A percentile compares a stretch with the other conserved stretches of the same genome.
These are phyloP conservation scores for Edolisoma coerulescens DNA, from an alignment of 2,113 vertebrate species.

Conservation along the genomic window DNA sequence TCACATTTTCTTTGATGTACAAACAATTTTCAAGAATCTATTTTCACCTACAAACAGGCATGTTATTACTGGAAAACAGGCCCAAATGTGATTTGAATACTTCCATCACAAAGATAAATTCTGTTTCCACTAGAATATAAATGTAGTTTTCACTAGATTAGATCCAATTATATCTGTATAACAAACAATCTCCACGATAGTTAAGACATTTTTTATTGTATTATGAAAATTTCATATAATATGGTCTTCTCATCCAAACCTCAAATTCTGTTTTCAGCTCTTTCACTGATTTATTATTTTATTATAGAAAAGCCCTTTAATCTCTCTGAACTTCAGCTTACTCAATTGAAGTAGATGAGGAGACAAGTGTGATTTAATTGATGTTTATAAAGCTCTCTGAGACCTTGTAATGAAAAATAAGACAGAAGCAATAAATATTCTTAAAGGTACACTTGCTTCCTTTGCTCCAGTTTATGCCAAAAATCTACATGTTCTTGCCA, in stretches of 20 bases:
- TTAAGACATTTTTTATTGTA: neutral
- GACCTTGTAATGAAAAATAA: neutral
- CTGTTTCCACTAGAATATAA: neutral
- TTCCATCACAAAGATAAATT: neutral
- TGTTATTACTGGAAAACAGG: neutral
- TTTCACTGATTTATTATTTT: neutral
- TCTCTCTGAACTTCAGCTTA: neutral
- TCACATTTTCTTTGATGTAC: neutral
- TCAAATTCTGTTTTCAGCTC: neutral
- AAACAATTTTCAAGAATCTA: neutral
- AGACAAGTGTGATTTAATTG: neutral
- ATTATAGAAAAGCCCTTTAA: neutral
- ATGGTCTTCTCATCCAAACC: neutral
- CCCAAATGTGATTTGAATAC: neutral
- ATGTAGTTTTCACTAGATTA: neutral
- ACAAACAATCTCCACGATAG: neutral
- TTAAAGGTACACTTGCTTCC: neutral
- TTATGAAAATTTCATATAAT: neutral
- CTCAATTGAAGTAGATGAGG: neutral
- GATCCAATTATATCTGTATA: neutral
- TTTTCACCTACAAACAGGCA: neutral
- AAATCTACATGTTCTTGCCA: neutral
- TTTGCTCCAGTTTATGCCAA: neutral
- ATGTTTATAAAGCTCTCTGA: neutral
- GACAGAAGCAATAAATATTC: neutral